Evolutionary conservation across 2,888 invertebrate species (phyloP).

Genomic region (Conistra vaccinii): DNA sequence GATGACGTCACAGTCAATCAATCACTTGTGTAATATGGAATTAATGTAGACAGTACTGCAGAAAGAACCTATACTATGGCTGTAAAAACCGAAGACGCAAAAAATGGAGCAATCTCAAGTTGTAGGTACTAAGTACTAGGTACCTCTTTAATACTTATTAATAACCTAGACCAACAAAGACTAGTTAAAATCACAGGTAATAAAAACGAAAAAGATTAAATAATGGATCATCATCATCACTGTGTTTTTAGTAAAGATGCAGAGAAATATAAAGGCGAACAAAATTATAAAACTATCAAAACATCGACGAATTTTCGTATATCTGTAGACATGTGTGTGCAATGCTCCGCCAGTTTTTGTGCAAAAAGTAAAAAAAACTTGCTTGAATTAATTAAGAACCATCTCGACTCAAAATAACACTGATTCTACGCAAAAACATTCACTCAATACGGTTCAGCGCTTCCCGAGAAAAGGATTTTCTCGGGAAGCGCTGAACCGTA

Average conservation of each 20-base stretch:
- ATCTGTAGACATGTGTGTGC: not conserved
- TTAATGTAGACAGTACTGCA: too few relatives aligned
- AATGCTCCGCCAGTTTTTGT: not conserved
- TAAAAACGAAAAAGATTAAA: too few relatives aligned
- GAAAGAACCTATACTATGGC: too few relatives aligned
- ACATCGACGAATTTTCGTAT: not conserved
- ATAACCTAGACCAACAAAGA: too few relatives aligned
- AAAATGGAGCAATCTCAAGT: too few relatives aligned
- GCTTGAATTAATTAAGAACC: constrained; percentile 15
- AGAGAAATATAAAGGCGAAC: not conserved
- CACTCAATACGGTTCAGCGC: constrained; percentile 6
- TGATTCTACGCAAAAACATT: constrained; percentile 26
- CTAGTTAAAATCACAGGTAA: too few relatives aligned
- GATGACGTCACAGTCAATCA: not conserved
- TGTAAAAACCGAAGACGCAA: too few relatives aligned
- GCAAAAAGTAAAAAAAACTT: constrained; percentile 3
- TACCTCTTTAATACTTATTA: not conserved
- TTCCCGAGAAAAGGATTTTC: too few relatives aligned
- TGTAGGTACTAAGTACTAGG: too few relatives aligned
- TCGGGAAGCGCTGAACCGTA: too few relatives aligned
- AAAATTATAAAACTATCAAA: not conserved
- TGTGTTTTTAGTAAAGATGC: not conserved
- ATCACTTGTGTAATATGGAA: not conserved
- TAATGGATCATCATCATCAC: too few relatives aligned
- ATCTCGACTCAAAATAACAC: constrained; percentile 29